These are phyloP conservation scores for Danio kyathit DNA, from an alignment of 2,797 vertebrate species.

Conservation along the genomic window DNA sequence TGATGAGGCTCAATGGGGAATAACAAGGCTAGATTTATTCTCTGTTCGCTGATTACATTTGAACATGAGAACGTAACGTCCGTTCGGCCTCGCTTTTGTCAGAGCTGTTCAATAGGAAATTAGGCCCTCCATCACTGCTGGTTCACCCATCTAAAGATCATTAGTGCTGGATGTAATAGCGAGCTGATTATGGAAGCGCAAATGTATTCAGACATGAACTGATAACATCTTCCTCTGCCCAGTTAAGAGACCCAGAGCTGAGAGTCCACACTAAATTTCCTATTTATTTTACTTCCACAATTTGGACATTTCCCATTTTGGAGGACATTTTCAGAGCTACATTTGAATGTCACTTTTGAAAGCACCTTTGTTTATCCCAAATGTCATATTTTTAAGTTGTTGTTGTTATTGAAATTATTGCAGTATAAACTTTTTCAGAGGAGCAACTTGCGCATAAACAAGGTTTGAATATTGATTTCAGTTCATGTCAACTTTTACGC, in stretches of 20 bases:
- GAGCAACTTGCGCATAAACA: no score
- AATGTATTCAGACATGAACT: background rate
- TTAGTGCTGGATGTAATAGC: background rate
- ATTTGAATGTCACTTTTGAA: background rate
- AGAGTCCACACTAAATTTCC: background rate
- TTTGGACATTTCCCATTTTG: background rate
- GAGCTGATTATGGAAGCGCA: background rate
- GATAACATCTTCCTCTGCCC: background rate
- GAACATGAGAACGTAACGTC: background rate
- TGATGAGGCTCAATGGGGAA: constrained; percentile 2
- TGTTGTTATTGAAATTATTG: background rate
- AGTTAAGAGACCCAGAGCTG: background rate
- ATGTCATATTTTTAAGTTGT: background rate
- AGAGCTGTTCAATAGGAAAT: background rate
- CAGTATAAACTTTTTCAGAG: background rate
- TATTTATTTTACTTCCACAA: background rate
- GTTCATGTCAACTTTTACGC: constrained; percentile 7
- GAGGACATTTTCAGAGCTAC: background rate
- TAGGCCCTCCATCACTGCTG: background rate
- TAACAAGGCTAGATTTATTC: constrained; percentile 3
- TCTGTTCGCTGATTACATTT: constrained; percentile 36
- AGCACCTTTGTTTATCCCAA: background rate
- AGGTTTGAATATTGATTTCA: background rate
- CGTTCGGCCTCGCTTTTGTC: background rate
- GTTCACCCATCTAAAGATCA: background rate